Percentiles rank a stretch among this genome's conserved stretches.
These are phyloP conservation scores for Neogale vison DNA, from an alignment of 2,113 vertebrate genomes.

Conservation along the genomic window DNA sequence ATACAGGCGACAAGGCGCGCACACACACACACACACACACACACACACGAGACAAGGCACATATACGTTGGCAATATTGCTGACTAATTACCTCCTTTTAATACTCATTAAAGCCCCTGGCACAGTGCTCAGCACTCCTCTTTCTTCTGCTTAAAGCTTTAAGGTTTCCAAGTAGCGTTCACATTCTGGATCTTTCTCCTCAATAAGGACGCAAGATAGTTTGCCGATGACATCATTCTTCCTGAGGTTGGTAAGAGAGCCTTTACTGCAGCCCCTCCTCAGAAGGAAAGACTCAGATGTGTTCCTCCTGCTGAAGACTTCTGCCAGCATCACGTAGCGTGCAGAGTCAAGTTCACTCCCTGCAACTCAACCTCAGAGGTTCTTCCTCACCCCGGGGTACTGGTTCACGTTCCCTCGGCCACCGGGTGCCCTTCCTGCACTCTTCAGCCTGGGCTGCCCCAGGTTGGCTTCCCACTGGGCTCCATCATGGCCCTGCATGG, in stretches of 20 bases:
- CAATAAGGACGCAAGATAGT: not conserved
- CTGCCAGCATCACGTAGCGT: not conserved
- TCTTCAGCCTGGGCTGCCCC: not conserved
- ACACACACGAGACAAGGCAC: not conserved
- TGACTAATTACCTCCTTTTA: not conserved
- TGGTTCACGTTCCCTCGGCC: accelerated
- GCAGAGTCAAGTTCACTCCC: not conserved
- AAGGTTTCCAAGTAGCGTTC: not conserved
- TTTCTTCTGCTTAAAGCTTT: not conserved
- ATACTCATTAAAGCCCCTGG: not conserved
- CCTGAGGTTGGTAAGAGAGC: not conserved
- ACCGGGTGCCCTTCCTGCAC: accelerated
- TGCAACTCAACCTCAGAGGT: not conserved
- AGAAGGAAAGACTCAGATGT: not conserved
- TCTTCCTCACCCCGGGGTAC: not conserved
- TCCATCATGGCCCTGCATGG: not conserved
- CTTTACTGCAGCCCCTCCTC: not conserved
- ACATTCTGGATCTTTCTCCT: not conserved
- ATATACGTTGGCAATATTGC: not conserved
- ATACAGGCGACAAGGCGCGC: not conserved
- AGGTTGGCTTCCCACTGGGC: not conserved
- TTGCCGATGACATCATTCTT: not conserved
- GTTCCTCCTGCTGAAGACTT: not conserved
- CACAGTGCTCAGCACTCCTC: not conserved
- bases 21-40: too few species aligned